These are phyloP conservation scores for Phylloscopus whistleri DNA, from an alignment of 2,113 vertebrate species.

Conservation along the genomic window DNA sequence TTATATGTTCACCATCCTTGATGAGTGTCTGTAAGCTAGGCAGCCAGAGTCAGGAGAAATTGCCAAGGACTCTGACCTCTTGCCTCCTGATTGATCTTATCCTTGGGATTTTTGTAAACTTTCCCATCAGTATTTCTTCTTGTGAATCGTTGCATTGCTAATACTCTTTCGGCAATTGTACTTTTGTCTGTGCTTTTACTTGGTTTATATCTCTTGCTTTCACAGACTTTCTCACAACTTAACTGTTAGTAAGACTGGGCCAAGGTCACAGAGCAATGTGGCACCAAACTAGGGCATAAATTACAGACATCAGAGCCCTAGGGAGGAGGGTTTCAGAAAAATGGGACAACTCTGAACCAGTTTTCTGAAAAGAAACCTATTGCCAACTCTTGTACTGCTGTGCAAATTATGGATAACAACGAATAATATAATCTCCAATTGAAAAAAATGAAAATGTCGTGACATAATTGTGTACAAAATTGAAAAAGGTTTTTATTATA, in stretches of 20 bases:
- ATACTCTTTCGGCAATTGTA: background rate
- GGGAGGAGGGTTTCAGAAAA: background rate
- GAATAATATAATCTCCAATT: background rate
- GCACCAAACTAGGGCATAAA: background rate
- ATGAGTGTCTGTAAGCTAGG: background rate
- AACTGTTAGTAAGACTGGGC: background rate
- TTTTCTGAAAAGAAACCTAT: background rate
- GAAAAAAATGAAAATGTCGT: background rate
- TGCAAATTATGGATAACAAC: background rate
- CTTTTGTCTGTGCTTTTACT: background rate
- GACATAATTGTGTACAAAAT: background rate
- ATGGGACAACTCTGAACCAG: background rate
- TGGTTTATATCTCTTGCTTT: background rate
- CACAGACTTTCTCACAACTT: background rate
- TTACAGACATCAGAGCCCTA: background rate
- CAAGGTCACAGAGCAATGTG: background rate
- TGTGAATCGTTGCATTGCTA: background rate
- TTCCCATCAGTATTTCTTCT: background rate
- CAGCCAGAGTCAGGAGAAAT: background rate
- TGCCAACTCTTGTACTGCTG: background rate
- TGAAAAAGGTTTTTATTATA: background rate
- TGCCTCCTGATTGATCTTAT: background rate
- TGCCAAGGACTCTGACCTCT: background rate
- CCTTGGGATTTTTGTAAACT: background rate
- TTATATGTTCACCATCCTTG: rapidly evolving